phyloP scores from a whole-genome alignment of 2,888 invertebrate species.

The Papilio demoleus region DNA sequence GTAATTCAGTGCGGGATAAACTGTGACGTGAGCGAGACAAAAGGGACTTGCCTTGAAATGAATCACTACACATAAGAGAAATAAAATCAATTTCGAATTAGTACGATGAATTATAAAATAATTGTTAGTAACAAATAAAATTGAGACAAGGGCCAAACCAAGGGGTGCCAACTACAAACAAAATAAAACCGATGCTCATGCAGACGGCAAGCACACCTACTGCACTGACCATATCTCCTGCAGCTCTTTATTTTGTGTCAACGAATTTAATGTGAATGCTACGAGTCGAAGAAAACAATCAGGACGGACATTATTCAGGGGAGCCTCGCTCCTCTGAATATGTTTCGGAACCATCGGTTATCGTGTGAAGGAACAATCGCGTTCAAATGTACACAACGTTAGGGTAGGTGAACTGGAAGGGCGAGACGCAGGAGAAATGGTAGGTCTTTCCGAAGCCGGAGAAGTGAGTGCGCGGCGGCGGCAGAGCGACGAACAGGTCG shows the following conservation, averaged over 20 bases:
- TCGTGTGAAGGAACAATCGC: conserved; percentile 42
- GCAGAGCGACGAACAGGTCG: conserved; percentile 76
- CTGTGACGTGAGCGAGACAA: conserved; percentile 41
- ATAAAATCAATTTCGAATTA: conserved; percentile 56
- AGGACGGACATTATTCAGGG: conserved; percentile 32
- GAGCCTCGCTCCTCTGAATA: conserved; percentile 14
- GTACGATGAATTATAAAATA: conserved; percentile 52
- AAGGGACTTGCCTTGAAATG: conserved; percentile 1
- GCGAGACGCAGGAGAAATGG: conserved; percentile 82
- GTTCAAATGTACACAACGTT: conserved; percentile 78
- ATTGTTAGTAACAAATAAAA: conserved; percentile 52
- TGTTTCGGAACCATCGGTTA: conserved; percentile 39
- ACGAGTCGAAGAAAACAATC: conserved; percentile 22
- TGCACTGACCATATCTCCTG: conserved; percentile 62
- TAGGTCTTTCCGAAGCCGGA: conserved; percentile 81
- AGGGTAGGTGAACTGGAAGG: conserved; percentile 79
- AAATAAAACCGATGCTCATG: conserved; percentile 71
- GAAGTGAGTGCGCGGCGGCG: conserved; percentile 78
- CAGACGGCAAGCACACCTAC: conserved; percentile 71
- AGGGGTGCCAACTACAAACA: conserved; percentile 82
- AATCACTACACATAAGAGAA: conserved; percentile 42
- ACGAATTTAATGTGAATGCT: conserved; percentile 5
- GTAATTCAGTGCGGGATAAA: conserved; percentile 54
- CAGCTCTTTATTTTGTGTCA: conserved; percentile 29
- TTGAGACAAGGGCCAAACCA: conserved; percentile 80